These are phyloP conservation scores for Dromius quadrimaculatus DNA, from an alignment of 2,888 invertebrate species.

Conservation along the genomic window DNA sequence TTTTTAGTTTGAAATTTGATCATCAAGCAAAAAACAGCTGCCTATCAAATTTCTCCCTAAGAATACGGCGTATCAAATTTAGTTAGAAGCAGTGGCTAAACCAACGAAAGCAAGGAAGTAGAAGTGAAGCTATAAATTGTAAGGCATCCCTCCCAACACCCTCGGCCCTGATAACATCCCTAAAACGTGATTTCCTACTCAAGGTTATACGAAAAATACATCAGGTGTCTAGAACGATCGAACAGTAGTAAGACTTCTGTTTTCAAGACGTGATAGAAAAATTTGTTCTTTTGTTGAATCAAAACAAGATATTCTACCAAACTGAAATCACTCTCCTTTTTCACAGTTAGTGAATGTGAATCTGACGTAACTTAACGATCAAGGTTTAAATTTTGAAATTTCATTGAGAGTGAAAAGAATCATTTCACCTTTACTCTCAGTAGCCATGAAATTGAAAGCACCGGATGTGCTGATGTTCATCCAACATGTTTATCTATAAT, in stretches of 20 bases:
- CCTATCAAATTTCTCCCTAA: conserved; percentile 22
- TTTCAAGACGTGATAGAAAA: too few species aligned
- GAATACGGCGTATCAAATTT: conserved; percentile 23
- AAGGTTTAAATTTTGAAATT: neutral
- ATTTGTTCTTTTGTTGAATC: too few species aligned
- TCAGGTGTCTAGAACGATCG: too few species aligned
- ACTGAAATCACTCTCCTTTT: too few species aligned
- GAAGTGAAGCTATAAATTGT: conserved; percentile 18
- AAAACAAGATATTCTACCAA: too few species aligned
- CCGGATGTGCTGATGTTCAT: conserved; percentile 19
- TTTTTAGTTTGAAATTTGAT: too few species aligned
- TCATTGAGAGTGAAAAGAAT: neutral
- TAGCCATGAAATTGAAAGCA: conserved; percentile 15
- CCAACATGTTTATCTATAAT: conserved; percentile 21
- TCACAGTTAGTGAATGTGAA: too few species aligned
- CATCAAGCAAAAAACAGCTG: conserved; percentile 33
- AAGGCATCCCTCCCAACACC: conserved; percentile 25
- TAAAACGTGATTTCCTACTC: too few species aligned
- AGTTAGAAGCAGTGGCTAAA: neutral
- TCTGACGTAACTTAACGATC: neutral
- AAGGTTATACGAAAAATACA: too few species aligned
- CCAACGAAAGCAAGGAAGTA: conserved; percentile 4
- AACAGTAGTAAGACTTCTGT: too few species aligned
- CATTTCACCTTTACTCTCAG: neutral
- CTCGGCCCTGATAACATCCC: too few species aligned